Evolutionary conservation across 2,113 vertebrate genomes (phyloP).

Genomic region (Hucho hucho): DNA sequence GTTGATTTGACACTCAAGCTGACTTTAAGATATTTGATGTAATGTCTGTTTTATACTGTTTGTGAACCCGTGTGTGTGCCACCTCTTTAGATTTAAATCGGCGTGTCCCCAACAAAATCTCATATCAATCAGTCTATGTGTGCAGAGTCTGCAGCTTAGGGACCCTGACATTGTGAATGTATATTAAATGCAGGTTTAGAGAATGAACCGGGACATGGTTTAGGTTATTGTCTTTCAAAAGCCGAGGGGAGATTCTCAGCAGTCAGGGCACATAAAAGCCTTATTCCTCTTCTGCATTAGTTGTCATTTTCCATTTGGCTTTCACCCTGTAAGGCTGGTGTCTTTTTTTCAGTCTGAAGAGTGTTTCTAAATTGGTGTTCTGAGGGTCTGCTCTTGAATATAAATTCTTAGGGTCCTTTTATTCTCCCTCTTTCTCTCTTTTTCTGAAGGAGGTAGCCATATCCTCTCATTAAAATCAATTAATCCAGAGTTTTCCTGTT

Average conservation of each 20-base stretch:
- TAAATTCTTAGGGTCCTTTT: constrained; percentile 23
- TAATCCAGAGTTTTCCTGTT: constrained; percentile 10
- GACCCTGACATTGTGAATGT: background rate
- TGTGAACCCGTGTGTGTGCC: constrained; percentile 10
- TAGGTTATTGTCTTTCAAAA: constrained; percentile 50
- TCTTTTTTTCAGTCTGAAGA: constrained; percentile 35
- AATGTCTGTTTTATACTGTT: constrained; percentile 4
- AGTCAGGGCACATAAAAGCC: constrained; percentile 40
- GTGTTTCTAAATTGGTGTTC: constrained; percentile 44
- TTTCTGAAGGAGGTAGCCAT: constrained; percentile 7
- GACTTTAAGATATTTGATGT: background rate
- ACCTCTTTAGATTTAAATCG: constrained; percentile 22
- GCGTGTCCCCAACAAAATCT: constrained; percentile 10
- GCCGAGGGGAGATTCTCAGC: constrained; percentile 29
- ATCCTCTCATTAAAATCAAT: constrained; percentile 23
- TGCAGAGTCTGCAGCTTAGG: background rate
- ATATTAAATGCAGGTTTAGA: background rate
- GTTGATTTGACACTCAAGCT: background rate
- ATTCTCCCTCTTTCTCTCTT: constrained; percentile 3
- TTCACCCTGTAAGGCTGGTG: constrained; percentile 51
- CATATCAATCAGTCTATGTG: constrained; percentile 3
- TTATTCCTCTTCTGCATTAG: constrained; percentile 40
- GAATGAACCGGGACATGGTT: constrained; percentile 22
- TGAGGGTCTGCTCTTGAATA: constrained; percentile 42
- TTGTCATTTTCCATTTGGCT: constrained; percentile 43